Evolutionary conservation across 2,797 vertebrate species (phyloP).

Genomic region (Petrocephalus sullivani): DNA sequence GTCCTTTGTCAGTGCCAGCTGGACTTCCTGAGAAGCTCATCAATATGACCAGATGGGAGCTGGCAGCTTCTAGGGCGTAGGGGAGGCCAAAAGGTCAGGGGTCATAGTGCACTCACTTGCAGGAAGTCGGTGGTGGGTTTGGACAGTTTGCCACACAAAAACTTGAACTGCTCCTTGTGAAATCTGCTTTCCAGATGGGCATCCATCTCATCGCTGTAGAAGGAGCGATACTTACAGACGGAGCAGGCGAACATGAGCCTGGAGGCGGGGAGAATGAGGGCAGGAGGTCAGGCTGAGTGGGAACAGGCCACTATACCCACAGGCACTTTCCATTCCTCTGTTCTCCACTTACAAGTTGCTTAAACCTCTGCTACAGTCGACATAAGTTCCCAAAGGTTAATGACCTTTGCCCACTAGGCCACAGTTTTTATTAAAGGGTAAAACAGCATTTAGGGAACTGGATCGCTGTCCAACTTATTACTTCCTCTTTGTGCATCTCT

Average conservation of each 20-base stretch:
- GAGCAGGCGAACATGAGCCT: conserved; percentile 91
- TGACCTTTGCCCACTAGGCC: background rate
- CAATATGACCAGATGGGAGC: background rate
- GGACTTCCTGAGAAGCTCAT: background rate
- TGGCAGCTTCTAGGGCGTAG: background rate
- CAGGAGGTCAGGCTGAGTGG: too few relatives aligned
- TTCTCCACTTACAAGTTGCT: background rate
- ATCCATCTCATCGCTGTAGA: conserved; percentile 87
- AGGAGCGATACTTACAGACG: conserved; percentile 86
- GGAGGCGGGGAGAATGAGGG: conserved; percentile 19
- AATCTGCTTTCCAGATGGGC: conserved; percentile 83
- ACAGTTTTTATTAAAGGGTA: background rate
- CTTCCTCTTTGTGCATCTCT: background rate
- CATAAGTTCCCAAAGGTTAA: background rate
- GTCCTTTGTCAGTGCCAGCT: background rate
- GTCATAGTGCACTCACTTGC: conserved; percentile 60
- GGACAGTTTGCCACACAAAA: conserved; percentile 77
- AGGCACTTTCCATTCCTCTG: background rate
- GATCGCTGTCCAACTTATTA: background rate
- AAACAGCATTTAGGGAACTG: background rate
- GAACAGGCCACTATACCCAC: background rate
- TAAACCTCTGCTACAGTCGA: background rate
- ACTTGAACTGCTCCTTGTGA: conserved; percentile 89
- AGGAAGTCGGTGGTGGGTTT: conserved; percentile 88
- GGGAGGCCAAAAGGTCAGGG: background rate